Evolutionary conservation across 2,888 invertebrate species (phyloP), one percentile per base, ranked within the genome.

Genomic region (Melieria omissa): DNA sequence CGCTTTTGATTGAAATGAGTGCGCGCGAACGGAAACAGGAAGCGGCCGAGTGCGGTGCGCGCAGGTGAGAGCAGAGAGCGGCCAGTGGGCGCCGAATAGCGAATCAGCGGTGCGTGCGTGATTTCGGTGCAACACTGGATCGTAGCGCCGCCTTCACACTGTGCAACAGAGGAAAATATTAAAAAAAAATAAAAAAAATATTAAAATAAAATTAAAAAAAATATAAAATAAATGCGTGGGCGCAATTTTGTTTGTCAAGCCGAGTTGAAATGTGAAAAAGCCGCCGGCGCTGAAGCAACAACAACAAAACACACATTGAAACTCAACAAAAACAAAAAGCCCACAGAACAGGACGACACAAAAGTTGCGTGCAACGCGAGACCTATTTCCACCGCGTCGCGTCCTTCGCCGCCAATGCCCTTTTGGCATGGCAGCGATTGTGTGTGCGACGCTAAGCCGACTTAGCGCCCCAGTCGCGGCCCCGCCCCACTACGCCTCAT

Each of bases 11-110:
- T 60, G 44, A 60, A 60, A 49, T 49, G 52, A 67, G 52, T 61
- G 29, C 42, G 67, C 60, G 67, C 67, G 49, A 67, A 61, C 67
- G 67, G 67, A 67, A 67, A 67, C 60, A 67, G 67, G 67, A 67
- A 67, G 67, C 29, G 29, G 29, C 29, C 29, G 29, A 29, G 29
- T 29, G 29, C 29, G 29, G 29, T 29, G 29, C 29, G 29, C 29
- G 29, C 29, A 29, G 29, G 29, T 29, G 29, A 29, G 29, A 29
- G 29, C 29, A 29, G 29, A 29, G 29, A 29, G 29, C 29, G 29
- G 29, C 29, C 29, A 29, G 1, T 29, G 29, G 29, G 29, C 29
- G 29, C 29, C 29, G 29, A 29, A 29, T 29, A 29, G 29, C 29
- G 29, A 29, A 29, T 29, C 29, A 29, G 1, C 29, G 29, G 29